Evolutionary conservation across 1,140 invertebrate species (phyloP), one percentile per base, ranked within the genome.

Genomic region (Anastrepha obliqua): DNA sequence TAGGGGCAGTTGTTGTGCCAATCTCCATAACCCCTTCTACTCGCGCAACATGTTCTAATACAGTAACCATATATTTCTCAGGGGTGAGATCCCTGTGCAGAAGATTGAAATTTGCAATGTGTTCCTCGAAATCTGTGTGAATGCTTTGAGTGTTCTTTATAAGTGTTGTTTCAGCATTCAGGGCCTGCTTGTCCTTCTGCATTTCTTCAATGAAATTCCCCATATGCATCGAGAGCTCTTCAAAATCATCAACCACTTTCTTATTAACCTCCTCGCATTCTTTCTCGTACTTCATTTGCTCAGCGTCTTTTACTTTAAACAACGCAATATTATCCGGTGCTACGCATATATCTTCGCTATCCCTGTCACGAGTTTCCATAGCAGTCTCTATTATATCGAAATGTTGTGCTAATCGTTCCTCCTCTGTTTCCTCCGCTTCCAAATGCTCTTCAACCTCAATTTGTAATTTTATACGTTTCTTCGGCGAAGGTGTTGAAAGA

Each of bases 241-340:
- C 59, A 85, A 92, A 86, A 58, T 92, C 90, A 29, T 88, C 87
- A 5, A 88, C 89, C 20, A 91, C 88, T 65, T 90, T 89, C 1
- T 89, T 87, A 81, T 89, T 91, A 1, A 89, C 90, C 39, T 90
- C 85, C 0, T 11, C 87, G 47, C 90, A 87, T 17, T 91, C 89
- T 29, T 67, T 58, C 9, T 91, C 90, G 2, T 87, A 89, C 1
- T 89, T 29, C 62, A 89, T 55, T 81, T 81, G 47, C 17, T 81
- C 74, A 58, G 17, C 47, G 2, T 44, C 55, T 55, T 81, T 81
- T 47, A 5, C 44, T 78, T 78, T 39, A 3, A 20, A 7, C 29
- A 78, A 17, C 74, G 1, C 44, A 74, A 13, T 42, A 42, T 67
- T 9, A 20, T 67, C 64, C 5, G 29, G 13, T 39, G 6, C 11